phyloP scores from a whole-genome alignment of 2,888 invertebrate genomes.

The Elegia similella region DNA sequence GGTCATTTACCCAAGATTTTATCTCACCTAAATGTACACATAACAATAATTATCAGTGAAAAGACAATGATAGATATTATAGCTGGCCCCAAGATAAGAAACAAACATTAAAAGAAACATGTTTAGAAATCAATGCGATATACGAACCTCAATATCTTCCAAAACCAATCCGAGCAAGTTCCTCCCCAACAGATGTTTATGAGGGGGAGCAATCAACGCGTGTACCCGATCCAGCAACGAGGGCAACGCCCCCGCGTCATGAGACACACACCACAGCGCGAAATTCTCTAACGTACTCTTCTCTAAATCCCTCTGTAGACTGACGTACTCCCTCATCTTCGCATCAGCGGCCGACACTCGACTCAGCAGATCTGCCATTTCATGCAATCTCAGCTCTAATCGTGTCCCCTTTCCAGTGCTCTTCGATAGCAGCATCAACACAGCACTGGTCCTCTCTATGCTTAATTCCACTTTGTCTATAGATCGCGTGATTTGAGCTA shows the following conservation, averaged over 20 bases:
- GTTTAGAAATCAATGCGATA: neutral
- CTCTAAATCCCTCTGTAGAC: constrained; percentile 79
- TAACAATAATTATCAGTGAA: no score
- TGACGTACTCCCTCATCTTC: constrained; percentile 82
- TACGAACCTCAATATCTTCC: constrained; percentile 60
- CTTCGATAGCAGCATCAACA: constrained; percentile 59
- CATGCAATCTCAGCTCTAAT: constrained; percentile 82
- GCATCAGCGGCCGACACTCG: constrained; percentile 82
- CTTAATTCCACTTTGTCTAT: constrained; percentile 55
- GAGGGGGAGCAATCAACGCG: constrained; percentile 79
- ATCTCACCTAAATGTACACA: no score
- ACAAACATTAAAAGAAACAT: neutral
- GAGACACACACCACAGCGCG: constrained; percentile 86
- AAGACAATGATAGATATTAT: neutral
- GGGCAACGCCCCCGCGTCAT: constrained; percentile 83
- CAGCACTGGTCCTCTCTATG: constrained; percentile 51
- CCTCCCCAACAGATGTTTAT: constrained; percentile 62
- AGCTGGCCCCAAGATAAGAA: neutral
- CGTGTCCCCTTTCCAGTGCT: constrained; percentile 63
- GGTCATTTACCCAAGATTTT: no score
- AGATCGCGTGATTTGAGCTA: constrained; percentile 52
- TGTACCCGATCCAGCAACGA: constrained; percentile 85
- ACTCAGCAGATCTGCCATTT: constrained; percentile 82
- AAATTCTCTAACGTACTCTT: constrained; percentile 86
- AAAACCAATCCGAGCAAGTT: constrained; percentile 65